Evolutionary conservation across 1,140 invertebrate genomes (phyloP).

Genomic region (Psix sp.): DNA sequence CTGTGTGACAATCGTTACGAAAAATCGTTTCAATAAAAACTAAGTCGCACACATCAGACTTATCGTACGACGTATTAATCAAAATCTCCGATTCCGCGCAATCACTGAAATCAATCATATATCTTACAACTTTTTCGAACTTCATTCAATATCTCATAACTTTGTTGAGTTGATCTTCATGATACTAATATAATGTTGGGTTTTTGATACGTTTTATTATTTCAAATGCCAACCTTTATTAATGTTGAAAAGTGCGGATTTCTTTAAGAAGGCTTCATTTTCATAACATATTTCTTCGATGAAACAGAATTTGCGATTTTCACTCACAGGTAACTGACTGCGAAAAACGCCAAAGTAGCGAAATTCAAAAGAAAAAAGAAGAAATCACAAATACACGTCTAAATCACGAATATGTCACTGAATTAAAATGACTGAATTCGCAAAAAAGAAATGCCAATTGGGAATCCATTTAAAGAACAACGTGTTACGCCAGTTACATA

Average conservation of each 20-base stretch:
- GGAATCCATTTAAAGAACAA: conserved; percentile 39
- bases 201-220: no score
- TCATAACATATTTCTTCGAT: neutral
- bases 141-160: no score
- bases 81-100: no score
- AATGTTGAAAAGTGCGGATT: neutral
- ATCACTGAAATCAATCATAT: no score
- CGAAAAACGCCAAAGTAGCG: neutral
- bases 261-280: conserved; percentile 8
- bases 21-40: no score
- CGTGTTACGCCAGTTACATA: conserved; percentile 34
- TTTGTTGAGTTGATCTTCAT: no score
- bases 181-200: no score
- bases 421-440: neutral
- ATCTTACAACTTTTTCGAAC: no score
- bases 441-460: conserved; percentile 1
- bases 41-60: no score
- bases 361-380: conserved; percentile 2
- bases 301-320: neutral
- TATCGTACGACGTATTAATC: no score
- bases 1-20: no score
- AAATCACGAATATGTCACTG: conserved; percentile 7
- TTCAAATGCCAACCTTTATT: conserved; percentile 19
- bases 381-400: conserved; percentile 20
- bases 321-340: conserved; percentile 2